Base-by-base conservation (phyloP, 2,113 vertebrate genomes). In the Mobula hypostoma region DNA sequence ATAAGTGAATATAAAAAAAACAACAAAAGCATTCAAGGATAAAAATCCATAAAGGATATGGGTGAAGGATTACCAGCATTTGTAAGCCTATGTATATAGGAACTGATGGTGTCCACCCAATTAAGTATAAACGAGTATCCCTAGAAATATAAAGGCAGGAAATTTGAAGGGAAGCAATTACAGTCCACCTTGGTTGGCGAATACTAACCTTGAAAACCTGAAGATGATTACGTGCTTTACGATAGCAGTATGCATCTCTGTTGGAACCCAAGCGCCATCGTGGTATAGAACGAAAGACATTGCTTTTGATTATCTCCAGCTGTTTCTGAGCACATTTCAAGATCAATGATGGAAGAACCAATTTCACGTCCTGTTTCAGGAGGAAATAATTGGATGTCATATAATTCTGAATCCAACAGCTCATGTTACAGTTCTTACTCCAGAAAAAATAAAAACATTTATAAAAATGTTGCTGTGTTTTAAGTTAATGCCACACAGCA, bases 231-330 rank as follows among this genome's bases (percentile, higher is more conserved):
- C 95, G 96, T 0, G 97, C 97, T 94, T 97, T 97, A 9, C 97
- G 96, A 95, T 96, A 97, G 90, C 97, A 97, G 96, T 96, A 96
- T 0, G 97, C 96, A 0, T 97, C 97, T 48, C 97, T 95, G 95
- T 97, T 97, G 93, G 97, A 97, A 88, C 96, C 96, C 2, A 97
- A 95, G 1, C 97, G 95, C 0, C 96, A 97, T 92, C 97, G 97
- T 0, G 97, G 97, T 87, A 97, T 97, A n/a, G 97, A 97, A 24
- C 96, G 95, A 94, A 96, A 97, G 4, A 97, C 95, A n/a, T 95
- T 96, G 5, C 95, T 90, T 94, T 97, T 97, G 94, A 96, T 96
- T 11, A 96, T 94, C 0, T 97, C 96, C 70, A 97, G 94, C 94
- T 97, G 96, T 0, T 97, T 96, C 87, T 97, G 96, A 74, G 97